These are phyloP conservation scores for Bufotes viridis DNA, from an alignment of 2,797 vertebrate genomes.

Conservation along the genomic window DNA sequence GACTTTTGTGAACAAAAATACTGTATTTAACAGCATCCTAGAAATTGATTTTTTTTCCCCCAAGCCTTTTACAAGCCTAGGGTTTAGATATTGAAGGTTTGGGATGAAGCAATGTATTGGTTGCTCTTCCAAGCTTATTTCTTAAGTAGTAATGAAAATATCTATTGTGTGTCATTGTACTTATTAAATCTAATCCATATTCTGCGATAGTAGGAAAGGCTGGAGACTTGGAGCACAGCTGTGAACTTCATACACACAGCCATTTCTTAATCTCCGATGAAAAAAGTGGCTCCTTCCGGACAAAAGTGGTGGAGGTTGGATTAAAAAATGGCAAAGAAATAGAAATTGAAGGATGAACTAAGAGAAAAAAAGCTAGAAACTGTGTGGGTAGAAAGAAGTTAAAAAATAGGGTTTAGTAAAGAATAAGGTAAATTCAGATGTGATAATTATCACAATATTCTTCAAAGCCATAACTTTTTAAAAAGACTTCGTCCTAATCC, in stretches of 20 bases:
- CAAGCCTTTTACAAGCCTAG: conserved; percentile 8
- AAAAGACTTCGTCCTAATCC: too few relatives aligned
- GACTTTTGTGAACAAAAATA: neutral
- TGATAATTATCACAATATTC: too few relatives aligned
- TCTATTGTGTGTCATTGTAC: conserved; percentile 28
- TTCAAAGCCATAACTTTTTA: too few relatives aligned
- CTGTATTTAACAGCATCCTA: conserved; percentile 10
- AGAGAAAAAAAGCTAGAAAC: neutral
- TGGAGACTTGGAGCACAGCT: neutral
- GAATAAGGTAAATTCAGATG: too few relatives aligned
- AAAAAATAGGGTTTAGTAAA: too few relatives aligned
- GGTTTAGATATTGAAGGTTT: conserved; percentile 20
- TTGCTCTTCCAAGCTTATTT: conserved; percentile 29
- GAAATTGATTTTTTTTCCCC: conserved; percentile 27
- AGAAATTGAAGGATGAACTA: neutral
- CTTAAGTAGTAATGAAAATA: conserved; percentile 36
- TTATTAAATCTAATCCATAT: conserved; percentile 28
- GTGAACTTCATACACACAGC: conserved; percentile 16
- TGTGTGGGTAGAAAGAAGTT: neutral
- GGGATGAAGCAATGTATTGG: conserved; percentile 1
- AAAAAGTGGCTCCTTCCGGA: conserved; percentile 1
- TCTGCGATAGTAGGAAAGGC: neutral
- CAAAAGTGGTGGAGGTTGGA: neutral
- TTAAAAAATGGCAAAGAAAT: neutral
- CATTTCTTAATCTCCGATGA: conserved; percentile 30